Evolutionary conservation across 2,888 invertebrate genomes (phyloP), one percentile per base, ranked within the genome.

Genomic region (Tenthredo mesomela): DNA sequence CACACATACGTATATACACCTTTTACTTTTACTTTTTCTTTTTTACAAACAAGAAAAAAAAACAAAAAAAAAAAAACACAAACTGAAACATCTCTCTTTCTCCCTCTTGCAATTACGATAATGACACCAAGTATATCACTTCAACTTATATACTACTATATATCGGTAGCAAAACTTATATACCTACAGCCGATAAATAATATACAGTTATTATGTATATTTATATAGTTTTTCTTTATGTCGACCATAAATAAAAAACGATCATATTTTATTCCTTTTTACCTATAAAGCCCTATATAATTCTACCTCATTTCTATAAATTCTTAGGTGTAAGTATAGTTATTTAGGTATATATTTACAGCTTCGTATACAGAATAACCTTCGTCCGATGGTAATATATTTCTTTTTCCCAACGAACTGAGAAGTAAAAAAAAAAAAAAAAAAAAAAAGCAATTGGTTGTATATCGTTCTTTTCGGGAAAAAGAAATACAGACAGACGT

Each of bases 101-200:
- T n/a, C 37, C 4, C 40, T 80, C 40, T 80, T 15, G 21, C 58
- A 61, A 80, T 80, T 80, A 80, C 80, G 80, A 40, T 80, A 80
- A 80, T 80, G 40, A 80, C 80, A 61, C 80, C 18, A 7, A 43
- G 33, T 9, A 10, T 75, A 75, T 47, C 47, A 4, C n/a, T 25
- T 21, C n/a, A 40, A 70, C 1, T 70, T n/a, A n/a, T 54, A 6
- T 54, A 54, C 47, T 4, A 33, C 2, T 25, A 70, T 67, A 33
- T 7, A 29, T 70, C 33, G 70, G 37, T 15, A 29, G 70, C 18
- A 37, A 29, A 33, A 61, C 21, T 25, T 25, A 25, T 25, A 25
- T 4, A 4, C 4, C 29, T 29, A 25, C 21, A 25, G 61, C 25
- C 61, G 21, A 61, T 61, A 61, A 25, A 61, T 61, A 25, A 61